Conservation (phyloP, 2,797 vertebrate species). For the Sebastes matsubarae region DNA sequence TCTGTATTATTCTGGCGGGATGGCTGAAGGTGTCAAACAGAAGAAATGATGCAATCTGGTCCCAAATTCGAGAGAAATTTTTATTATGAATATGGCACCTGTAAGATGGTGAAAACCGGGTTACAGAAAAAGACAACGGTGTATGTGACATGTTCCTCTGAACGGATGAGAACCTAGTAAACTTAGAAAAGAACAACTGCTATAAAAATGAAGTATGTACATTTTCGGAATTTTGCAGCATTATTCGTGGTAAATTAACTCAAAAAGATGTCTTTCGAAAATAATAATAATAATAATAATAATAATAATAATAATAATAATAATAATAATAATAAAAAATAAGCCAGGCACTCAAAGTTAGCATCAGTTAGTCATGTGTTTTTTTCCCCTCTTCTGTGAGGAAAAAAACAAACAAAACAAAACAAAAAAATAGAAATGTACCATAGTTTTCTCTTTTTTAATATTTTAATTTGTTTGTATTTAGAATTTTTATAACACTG, state of each 20-base stretch:
- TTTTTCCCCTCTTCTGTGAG: slow-evolving; percentile 64
- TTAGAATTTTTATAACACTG: slow-evolving; percentile 99
- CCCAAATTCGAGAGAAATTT: slow-evolving; percentile 97
- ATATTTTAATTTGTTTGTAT: slow-evolving; percentile 99
- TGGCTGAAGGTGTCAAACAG: slow-evolving; percentile 89
- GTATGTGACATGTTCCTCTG: slow-evolving; percentile 91
- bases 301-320: slow-evolving; percentile 81
- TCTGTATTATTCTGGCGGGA: slow-evolving; percentile 61
- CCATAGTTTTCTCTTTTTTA: slow-evolving; percentile 98
- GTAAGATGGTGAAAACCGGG: slow-evolving; percentile 96
- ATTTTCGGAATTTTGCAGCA: slow-evolving; percentile 95
- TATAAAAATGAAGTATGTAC: slow-evolving; percentile 99
- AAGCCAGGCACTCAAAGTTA: slow-evolving; percentile 99
- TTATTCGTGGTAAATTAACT: slow-evolving; percentile 97
- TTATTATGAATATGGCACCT: slow-evolving; percentile 99
- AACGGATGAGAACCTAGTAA: slow-evolving; percentile 94
- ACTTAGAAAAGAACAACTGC: slow-evolving; percentile 97
- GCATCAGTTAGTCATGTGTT: slow-evolving; percentile 92
- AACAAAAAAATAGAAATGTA: slow-evolving; percentile 90
- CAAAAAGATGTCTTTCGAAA: slow-evolving; percentile 77
- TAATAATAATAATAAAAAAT: slow-evolving; percentile 76
- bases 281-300: slow-evolving; percentile 80
- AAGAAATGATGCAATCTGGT: slow-evolving; percentile 98
- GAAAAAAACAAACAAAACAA: slow-evolving; percentile 83
- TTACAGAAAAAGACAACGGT: slow-evolving; percentile 99